Percentiles rank a stretch among this genome's conserved stretches.
Conservation (phyloP, 1,140 invertebrate genomes). For the Leptinotarsa texana region DNA sequence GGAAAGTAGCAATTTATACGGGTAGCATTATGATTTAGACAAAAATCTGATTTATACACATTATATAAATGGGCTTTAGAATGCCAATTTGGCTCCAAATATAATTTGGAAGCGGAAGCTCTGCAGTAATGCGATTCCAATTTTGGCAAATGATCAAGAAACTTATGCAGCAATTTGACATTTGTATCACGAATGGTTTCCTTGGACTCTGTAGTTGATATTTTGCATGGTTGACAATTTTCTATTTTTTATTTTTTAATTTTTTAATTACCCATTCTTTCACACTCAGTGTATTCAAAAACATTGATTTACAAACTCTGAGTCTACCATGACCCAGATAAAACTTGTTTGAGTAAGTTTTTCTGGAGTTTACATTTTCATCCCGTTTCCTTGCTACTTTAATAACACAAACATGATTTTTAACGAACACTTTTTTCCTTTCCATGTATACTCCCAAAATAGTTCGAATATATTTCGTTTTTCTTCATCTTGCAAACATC, state of each 20-base stretch:
- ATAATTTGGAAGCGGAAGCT: conserved; percentile 41
- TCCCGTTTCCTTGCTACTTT: background rate
- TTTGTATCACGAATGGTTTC: background rate
- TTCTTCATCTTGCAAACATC: conserved; percentile 11
- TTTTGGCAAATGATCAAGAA: conserved; percentile 42
- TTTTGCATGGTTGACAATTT: background rate
- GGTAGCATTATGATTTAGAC: conserved; percentile 29
- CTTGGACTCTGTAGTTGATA: no score
- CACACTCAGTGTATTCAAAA: conserved; percentile 17
- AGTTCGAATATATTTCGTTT: conserved; percentile 9
- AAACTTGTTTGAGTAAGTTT: background rate
- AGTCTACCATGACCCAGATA: conserved; percentile 21
- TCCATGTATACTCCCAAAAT: conserved; percentile 21
- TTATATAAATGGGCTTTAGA: conserved; percentile 43
- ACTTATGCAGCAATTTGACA: conserved; percentile 15
- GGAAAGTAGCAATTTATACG: conserved; percentile 9
- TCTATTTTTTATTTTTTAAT: no score
- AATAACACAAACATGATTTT: background rate
- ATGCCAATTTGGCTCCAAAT: conserved; percentile 44
- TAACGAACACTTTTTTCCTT: conserved; percentile 26
- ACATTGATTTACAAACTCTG: conserved; percentile 37
- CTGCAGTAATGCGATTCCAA: conserved; percentile 49
- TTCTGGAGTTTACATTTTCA: background rate
- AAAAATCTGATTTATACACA: conserved; percentile 36
- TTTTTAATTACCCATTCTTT: conserved; percentile 17